Evolutionary conservation across 2,888 invertebrate species (phyloP).

Genomic region (Folsomia manolachei): DNA sequence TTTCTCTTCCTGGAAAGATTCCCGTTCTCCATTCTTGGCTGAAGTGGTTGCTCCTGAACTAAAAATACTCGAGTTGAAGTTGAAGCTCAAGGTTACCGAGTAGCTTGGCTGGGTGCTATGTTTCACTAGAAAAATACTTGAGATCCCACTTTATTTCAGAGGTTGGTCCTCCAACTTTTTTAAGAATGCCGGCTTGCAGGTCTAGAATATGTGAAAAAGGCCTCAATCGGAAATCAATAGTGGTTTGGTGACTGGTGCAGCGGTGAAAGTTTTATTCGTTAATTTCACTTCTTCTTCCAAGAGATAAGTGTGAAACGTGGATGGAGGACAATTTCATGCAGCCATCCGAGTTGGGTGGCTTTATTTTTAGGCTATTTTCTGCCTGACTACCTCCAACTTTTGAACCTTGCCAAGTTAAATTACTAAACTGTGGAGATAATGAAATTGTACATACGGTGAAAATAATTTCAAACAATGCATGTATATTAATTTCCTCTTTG

Average conservation of each 20-base stretch:
- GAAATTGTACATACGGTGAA: no score
- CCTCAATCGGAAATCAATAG: background rate
- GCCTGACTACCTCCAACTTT: no score
- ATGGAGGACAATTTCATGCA: background rate
- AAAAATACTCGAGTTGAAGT: background rate
- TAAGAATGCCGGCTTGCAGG: background rate
- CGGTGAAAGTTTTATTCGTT: background rate
- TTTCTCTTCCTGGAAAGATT: background rate
- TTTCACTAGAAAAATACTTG: background rate
- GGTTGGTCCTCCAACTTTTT: background rate
- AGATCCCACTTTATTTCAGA: background rate
- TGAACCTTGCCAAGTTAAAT: no score
- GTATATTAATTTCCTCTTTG: no score
- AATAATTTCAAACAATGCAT: no score
- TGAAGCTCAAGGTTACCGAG: background rate
- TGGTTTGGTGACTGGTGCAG: background rate
- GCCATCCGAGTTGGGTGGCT: no score
- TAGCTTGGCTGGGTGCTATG: background rate
- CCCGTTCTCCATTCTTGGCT: conserved; percentile 13
- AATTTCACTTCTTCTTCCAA: background rate
- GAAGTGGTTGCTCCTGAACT: background rate
- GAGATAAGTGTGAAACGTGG: no score
- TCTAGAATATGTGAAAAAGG: background rate
- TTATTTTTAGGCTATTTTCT: no score
- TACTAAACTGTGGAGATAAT: no score